Evolutionary conservation across 2,888 invertebrate genomes (phyloP).

Genomic region (Scaptodrosophila latifasciaeformis): DNA sequence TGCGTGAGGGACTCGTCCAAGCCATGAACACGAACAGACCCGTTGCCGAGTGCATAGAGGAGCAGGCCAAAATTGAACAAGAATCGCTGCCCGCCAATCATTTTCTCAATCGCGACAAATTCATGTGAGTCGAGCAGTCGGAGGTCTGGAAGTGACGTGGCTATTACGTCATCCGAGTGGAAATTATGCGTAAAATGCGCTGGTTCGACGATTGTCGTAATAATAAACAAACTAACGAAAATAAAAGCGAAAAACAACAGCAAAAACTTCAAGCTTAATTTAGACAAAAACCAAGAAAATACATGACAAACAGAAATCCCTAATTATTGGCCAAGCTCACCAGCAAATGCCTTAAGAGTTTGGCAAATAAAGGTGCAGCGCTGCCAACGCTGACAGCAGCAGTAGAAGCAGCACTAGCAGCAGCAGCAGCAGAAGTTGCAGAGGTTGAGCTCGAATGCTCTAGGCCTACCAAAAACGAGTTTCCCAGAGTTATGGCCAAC

Average conservation of each 20-base stretch:
- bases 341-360: conserved; percentile 18
- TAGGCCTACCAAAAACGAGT: no score
- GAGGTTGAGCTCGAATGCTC: no score
- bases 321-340: conserved; percentile 34
- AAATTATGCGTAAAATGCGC: conserved; percentile 29
- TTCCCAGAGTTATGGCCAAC: conserved; percentile 1
- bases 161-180: conserved; percentile 19
- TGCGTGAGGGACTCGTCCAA: conserved; percentile 80
- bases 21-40: conserved; percentile 78
- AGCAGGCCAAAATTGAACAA: conserved; percentile 73
- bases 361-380: conserved; percentile 35
- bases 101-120: conserved; percentile 75
- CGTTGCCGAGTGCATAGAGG: conserved; percentile 78
- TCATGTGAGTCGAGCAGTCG: conserved; percentile 52
- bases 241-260: background rate
- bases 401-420: background rate
- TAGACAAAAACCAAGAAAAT: background rate
- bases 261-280: background rate
- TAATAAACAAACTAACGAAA: conserved; percentile 13
- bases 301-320: conserved; percentile 20
- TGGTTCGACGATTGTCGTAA: conserved; percentile 11
- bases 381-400: conserved; percentile 8
- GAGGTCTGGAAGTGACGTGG: background rate
- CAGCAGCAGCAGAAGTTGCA: background rate
- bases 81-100: conserved; percentile 76